Evolutionary conservation across 92 coral and sea anemone genomes (phyloP).

Genomic region (Ricordea florida): DNA sequence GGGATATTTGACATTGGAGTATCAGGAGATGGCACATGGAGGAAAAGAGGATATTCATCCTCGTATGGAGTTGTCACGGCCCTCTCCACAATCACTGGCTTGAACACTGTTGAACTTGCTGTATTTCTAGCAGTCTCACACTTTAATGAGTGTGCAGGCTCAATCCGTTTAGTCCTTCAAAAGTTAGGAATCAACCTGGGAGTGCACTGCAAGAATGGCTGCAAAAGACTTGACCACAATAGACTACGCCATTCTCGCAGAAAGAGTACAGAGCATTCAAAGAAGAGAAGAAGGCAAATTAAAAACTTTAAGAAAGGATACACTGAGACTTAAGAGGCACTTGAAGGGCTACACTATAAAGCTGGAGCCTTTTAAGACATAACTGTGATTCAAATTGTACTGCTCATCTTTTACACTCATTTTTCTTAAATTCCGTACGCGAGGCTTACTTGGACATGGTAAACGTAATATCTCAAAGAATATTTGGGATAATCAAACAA

Average conservation of each 20-base stretch:
- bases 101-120: too few relatives aligned
- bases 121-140: slow-evolving; percentile 1
- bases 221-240: not conserved
- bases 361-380: slow-evolving; percentile 20
- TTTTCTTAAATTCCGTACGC: not conserved
- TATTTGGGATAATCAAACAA: too few relatives aligned
- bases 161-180: not conserved
- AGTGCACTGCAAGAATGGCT: not conserved
- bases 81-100: too few relatives aligned
- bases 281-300: not conserved
- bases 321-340: slow-evolving; percentile 1
- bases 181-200: not conserved
- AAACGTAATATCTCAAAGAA: too few relatives aligned
- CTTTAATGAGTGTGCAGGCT: not conserved
- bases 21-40: too few relatives aligned
- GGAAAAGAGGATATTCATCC: too few relatives aligned
- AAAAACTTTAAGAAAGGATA: slow-evolving; percentile 16
- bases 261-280: slow-evolving; percentile 15
- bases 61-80: too few relatives aligned
- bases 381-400: not conserved
- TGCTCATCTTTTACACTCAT: not conserved
- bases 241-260: slow-evolving; percentile 2
- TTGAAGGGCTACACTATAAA: slow-evolving; percentile 5
- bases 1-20: too few relatives aligned
- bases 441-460: not conserved